Base-by-base conservation (phyloP, 2,113 vertebrate species). In the Empidonax alnorum region DNA sequence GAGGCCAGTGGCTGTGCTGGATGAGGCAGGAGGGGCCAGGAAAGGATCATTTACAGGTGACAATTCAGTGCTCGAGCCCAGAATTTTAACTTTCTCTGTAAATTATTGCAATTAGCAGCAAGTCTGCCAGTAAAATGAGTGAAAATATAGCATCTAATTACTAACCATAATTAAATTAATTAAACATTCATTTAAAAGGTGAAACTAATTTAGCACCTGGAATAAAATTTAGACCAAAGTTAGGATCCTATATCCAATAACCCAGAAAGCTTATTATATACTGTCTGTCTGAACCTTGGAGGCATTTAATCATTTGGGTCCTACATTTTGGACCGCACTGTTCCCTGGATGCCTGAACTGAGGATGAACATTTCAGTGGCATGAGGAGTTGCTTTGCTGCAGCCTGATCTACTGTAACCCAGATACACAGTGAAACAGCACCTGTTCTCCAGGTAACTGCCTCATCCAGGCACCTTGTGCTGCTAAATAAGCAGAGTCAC, bases 141-240 rank as follows among this genome's bases (percentile, higher is more conserved):
- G 61, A 93, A 95, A 96, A 90, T 75, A 86, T 2, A 87, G 76
- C 50, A 81, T 87, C 56, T 89, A 77, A 68, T 87, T 90, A 84
- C 59, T 74, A 90, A 67, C 35, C 14, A 37, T 75, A 77, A 86
- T 90, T 83, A 90, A 58, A 83, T 61, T 46, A 84, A 93, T 92
- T 81, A 63, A 83, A 65, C 33, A 19, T 31, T 8, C 59, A 84
- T 94, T 87, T 11, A 71, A 86, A 90, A 71, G n/a, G 13, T 52
- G 35, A 92, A 90, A 71, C 21, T 74, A 84, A 86, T 71, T 83
- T 58, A 89, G 59, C 27, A 86, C 42, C 65, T 77, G 59, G 66
- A 84, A 84, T 71, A 61, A 90, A 88, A 82, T 67, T 47, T 52
- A 84, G 46, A 67, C 47, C n/a, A 66, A 55, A 71, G 50, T 86